Evolutionary conservation across 2,797 vertebrate species (phyloP).

Genomic region (Xerus rutilus): DNA sequence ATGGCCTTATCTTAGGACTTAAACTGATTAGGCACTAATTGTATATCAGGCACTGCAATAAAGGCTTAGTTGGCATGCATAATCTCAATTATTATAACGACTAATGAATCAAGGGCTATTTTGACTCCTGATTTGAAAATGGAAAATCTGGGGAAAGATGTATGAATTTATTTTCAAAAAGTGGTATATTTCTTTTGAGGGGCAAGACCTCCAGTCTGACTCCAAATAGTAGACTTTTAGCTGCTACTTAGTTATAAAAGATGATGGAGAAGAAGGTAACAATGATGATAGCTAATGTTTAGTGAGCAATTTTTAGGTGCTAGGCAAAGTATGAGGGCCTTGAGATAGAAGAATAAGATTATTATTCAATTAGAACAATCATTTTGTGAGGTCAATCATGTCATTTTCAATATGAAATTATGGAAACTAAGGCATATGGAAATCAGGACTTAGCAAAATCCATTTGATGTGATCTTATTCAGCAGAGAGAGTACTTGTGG

Average conservation of each 20-base stretch:
- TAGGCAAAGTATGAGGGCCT: neutral
- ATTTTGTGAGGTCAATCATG: neutral
- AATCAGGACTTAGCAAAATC: neutral
- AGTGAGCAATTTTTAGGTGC: neutral
- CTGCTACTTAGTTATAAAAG: neutral
- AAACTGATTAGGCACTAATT: neutral
- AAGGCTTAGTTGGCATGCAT: neutral
- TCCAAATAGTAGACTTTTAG: neutral
- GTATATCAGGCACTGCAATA: neutral
- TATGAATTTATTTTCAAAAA: neutral
- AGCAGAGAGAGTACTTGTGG: neutral
- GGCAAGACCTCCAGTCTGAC: neutral
- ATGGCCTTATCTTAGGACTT: neutral
- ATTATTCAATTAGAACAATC: neutral
- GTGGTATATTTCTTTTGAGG: neutral
- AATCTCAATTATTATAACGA: neutral
- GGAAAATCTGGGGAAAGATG: neutral
- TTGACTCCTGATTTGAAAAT: neutral
- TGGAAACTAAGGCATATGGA: neutral
- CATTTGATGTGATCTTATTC: neutral
- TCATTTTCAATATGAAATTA: neutral
- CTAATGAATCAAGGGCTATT: neutral
- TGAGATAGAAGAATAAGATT: neutral
- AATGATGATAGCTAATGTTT: neutral
- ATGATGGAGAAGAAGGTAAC: neutral